Percentiles rank a stretch among this genome's conserved stretches.
These are phyloP conservation scores for Barnardius zonarius DNA, from an alignment of 2,113 vertebrate species.

Conservation along the genomic window DNA sequence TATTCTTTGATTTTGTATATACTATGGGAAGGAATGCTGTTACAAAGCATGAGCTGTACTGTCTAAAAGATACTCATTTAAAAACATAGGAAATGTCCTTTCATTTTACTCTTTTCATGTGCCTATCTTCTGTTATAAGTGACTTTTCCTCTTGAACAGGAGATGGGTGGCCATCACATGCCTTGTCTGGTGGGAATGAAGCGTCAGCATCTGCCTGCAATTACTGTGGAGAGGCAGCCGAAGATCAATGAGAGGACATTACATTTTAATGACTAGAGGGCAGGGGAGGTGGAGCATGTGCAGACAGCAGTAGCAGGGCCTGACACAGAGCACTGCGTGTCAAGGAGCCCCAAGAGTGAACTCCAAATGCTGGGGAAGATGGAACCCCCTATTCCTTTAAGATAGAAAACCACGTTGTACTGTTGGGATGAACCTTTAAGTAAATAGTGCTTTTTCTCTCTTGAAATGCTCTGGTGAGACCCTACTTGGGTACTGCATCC, in stretches of 20 bases:
- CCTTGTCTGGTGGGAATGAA: background rate
- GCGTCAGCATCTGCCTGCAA: background rate
- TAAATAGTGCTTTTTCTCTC: background rate
- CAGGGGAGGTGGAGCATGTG: fast-evolving
- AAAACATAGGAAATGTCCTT: background rate
- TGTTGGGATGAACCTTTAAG: background rate
- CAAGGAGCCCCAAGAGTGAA: background rate
- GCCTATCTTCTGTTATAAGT: background rate
- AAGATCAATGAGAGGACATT: background rate
- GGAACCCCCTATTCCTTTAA: background rate
- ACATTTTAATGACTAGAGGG: background rate
- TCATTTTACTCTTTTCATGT: background rate
- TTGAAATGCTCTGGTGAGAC: background rate
- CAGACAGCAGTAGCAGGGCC: background rate
- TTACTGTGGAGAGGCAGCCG: background rate
- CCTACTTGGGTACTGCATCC: background rate
- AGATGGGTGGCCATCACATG: background rate
- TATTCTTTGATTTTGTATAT: fast-evolving
- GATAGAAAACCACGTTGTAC: background rate
- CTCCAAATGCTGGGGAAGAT: background rate
- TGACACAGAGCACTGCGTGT: fast-evolving
- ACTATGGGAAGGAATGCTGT: background rate
- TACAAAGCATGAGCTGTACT: background rate
- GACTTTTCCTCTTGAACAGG: background rate
- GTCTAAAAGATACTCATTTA: background rate